Percentiles rank a stretch among this genome's conserved stretches.
Evolutionary conservation across 2,797 vertebrate species (phyloP).

Genomic region (Salarias fasciatus): DNA sequence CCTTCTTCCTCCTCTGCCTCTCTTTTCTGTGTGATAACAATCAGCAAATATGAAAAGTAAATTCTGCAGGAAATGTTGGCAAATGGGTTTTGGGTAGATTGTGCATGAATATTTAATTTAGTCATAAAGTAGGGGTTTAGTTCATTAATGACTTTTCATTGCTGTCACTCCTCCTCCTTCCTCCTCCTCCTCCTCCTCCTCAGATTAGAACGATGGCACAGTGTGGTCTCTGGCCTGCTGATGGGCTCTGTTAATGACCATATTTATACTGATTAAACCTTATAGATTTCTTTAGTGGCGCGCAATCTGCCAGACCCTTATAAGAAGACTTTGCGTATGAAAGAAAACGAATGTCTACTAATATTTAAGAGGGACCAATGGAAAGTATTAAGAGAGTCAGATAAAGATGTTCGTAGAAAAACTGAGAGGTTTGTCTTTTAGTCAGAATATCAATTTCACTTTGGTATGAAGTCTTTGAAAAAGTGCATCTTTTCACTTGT

Average conservation of each 20-base stretch:
- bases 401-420: constrained; percentile 43
- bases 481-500: constrained; percentile 38
- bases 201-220: constrained; percentile 63
- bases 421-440: constrained; percentile 52
- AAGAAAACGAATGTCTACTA: constrained; percentile 9
- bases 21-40: constrained; percentile 69
- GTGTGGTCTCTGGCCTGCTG: constrained; percentile 44
- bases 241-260: constrained; percentile 66
- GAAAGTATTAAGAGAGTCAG: constrained; percentile 39
- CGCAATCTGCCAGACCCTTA: constrained; percentile 29
- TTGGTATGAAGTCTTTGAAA: constrained; percentile 36
- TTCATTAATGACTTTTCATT: constrained; percentile 72
- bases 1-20: constrained; percentile 22
- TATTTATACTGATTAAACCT: constrained; percentile 67
- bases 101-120: constrained; percentile 85
- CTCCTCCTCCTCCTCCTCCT: constrained; percentile 18
- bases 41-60: constrained; percentile 84
- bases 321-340: constrained; percentile 36
- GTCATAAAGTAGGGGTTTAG: constrained; percentile 79
- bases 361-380: constrained; percentile 42
- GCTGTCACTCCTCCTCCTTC: constrained; percentile 56
- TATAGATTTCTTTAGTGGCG: constrained; percentile 44
- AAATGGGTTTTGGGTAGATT: constrained; percentile 81
- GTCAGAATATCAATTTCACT: constrained; percentile 56
- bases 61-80: constrained; percentile 82